Evolutionary conservation across 2,797 vertebrate species (phyloP), one percentile per base, ranked within the genome.

Genomic region (Leptodactylus fallax): DNA sequence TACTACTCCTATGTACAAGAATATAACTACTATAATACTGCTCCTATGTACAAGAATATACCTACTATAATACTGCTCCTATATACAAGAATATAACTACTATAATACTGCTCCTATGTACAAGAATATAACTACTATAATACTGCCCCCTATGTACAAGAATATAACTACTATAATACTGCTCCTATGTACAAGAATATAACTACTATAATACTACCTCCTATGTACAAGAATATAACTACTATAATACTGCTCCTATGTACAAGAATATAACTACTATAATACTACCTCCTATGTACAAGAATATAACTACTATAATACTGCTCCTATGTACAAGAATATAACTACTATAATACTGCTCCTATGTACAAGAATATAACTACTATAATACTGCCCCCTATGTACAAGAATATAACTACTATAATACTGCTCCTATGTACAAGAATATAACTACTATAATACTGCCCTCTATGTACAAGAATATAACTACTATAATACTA

Each of bases 161-260:
- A n/a, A n/a, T n/a, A n/a, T 63, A 63, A 63, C 60, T 63, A 63
- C 60, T 63, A 63, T 63, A 63, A 63, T 63, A 63, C 60, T 63
- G 60, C 21, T 14, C 60, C 60, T 63, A 63, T 63, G 9, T 63
- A 63, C 60, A 63, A 63, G 60, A 63, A 63, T 63, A 63, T 63
- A 63, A 63, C 19, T n/a, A 63, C 21, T 63, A 63, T 63, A 63
- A 63, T 63, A 63, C 60, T 63, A 6, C 60, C 49, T 21, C 60
- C 60, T 63, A 63, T 63, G 10, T 65, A 65, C 63, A 65, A 65
- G n/a, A 65, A 65, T 67, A 69, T 69, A 69, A 69, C 65, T 69
- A 27, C 65, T 69, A 69, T 69, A 69, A 69, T 69, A 69, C 65
- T 69, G 58, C 58, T 4, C 17, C 56, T 60, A 60, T 60, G 56